Conservation (phyloP, 2,888 invertebrate genomes). For the Odontothrips loti region DNA sequence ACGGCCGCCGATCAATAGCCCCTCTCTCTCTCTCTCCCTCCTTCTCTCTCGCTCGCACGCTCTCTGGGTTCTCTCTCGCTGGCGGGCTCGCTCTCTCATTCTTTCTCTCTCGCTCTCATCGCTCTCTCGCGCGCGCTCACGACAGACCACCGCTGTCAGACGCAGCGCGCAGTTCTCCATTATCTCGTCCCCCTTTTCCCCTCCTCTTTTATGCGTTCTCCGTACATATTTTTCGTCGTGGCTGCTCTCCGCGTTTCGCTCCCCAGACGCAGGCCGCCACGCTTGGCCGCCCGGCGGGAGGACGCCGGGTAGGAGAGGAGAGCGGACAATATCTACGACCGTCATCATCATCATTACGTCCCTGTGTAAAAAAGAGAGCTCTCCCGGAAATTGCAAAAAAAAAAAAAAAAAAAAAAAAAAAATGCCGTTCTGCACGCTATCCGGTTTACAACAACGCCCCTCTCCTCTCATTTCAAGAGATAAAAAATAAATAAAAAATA, state of each 20-base stretch:
- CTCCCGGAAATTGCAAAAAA: no score
- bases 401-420: no score
- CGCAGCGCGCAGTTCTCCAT: conserved; percentile 25
- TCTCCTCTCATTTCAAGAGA: no score
- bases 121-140: background rate
- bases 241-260: background rate
- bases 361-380: no score
- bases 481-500: no score
- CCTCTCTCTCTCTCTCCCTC: background rate
- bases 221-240: conserved; percentile 19
- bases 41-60: background rate
- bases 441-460: no score
- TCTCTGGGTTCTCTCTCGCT: background rate
- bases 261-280: background rate
- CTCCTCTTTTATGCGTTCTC: conserved; percentile 16
- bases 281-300: conserved; percentile 2
- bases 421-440: no score
- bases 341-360: no score
- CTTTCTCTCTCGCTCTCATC: background rate
- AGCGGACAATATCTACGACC: no score
- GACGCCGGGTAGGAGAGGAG: background rate
- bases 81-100: background rate
- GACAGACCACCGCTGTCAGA: background rate
- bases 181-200: conserved; percentile 18
- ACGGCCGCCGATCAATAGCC: background rate